Percentiles rank a stretch among this genome's conserved stretches.
These are phyloP conservation scores for Neodiprion pinetum DNA, from an alignment of 1,140 invertebrate species.

Conservation along the genomic window DNA sequence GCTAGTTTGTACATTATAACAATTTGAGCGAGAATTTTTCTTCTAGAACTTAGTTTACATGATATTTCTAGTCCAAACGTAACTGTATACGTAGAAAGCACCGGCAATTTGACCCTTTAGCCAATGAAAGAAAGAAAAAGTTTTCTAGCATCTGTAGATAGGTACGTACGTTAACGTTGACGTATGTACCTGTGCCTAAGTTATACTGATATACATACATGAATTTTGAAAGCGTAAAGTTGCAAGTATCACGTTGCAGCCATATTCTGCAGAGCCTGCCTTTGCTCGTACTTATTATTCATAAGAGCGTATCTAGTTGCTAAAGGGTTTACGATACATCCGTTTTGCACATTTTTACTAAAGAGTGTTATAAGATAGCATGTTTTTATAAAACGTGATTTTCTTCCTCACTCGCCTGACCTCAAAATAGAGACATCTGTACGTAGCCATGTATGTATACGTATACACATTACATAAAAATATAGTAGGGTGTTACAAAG, in stretches of 20 bases:
- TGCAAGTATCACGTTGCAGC: background rate
- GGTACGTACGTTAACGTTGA: background rate
- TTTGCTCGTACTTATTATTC: background rate
- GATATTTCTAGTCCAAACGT: background rate
- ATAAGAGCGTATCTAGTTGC: background rate
- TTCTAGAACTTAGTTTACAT: too few relatives aligned
- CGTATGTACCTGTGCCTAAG: too few relatives aligned
- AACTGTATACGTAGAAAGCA: background rate
- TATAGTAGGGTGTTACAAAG: background rate
- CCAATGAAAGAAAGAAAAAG: background rate
- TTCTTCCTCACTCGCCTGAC: background rate
- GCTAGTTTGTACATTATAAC: too few relatives aligned
- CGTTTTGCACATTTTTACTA: constrained; percentile 5
- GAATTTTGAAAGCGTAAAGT: background rate
- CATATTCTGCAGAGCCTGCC: background rate
- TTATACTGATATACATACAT: background rate
- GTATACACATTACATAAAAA: background rate
- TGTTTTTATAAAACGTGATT: background rate
- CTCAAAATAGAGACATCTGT: too few relatives aligned
- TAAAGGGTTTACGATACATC: background rate
- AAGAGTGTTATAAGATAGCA: background rate
- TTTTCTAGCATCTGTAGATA: background rate
- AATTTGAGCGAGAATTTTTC: too few relatives aligned
- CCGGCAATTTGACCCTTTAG: constrained; percentile 1
- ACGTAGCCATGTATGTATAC: too few relatives aligned